These are phyloP conservation scores for Ceratitis capitata DNA, from an alignment of 1,140 invertebrate genomes.

Conservation along the genomic window DNA sequence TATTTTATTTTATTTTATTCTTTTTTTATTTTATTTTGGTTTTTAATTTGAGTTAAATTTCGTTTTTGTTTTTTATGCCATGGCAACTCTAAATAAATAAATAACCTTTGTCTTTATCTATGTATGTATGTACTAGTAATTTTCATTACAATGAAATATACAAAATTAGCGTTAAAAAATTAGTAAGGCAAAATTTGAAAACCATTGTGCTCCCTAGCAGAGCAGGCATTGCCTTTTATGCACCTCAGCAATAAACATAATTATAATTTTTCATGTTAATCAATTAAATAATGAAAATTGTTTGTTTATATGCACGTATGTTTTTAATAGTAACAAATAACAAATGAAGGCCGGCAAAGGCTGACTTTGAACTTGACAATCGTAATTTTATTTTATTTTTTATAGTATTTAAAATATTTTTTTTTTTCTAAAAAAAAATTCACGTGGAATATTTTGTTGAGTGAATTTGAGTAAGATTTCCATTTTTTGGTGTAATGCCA, in stretches of 20 bases:
- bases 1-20: too few species aligned
- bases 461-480: too few species aligned
- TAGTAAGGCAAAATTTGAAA: background rate
- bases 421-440: too few species aligned
- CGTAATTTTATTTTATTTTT: background rate
- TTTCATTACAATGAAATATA: background rate
- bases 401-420: background rate
- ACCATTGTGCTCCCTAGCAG: background rate
- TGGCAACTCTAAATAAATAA: too few species aligned
- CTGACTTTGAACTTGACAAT: constrained; percentile 15
- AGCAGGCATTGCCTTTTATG: background rate
- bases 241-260: background rate
- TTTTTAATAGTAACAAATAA: background rate
- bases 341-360: background rate
- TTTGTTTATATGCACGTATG: too few species aligned
- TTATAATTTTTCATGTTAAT: background rate
- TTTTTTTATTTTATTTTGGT: too few species aligned
- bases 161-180: background rate
- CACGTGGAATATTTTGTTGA: too few species aligned
- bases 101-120: too few species aligned
- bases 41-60: too few species aligned
- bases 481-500: too few species aligned
- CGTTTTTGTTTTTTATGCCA: too few species aligned
- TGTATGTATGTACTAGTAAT: too few species aligned
- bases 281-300: background rate